Evolutionary conservation across 2,797 vertebrate genomes (phyloP).

Genomic region (Crocidura indochinensis): DNA sequence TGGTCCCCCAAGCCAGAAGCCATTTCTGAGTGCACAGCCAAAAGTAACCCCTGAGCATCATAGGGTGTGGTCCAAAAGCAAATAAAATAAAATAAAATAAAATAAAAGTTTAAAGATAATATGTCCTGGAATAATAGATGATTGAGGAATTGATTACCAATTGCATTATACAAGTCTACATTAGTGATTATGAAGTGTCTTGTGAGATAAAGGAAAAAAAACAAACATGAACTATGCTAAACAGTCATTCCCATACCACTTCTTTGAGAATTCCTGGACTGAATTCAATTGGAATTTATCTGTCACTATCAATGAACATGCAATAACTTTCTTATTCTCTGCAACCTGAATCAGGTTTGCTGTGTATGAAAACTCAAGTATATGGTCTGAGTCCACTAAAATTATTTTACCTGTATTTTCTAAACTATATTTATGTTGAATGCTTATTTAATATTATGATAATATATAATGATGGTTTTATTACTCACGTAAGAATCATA

Average conservation of each 20-base stretch:
- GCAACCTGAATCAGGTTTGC: neutral
- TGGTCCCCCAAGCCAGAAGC: too few species aligned
- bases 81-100: too few species aligned
- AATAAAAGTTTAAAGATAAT: neutral
- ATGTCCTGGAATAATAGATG: neutral
- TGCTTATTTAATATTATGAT: neutral
- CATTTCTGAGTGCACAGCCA: too few species aligned
- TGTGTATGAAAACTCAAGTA: neutral
- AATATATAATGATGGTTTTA: neutral
- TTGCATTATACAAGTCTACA: neutral
- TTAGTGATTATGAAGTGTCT: neutral
- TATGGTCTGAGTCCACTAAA: neutral
- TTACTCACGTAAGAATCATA: neutral
- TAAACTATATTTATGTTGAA: neutral
- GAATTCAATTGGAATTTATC: neutral
- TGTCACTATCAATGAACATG: neutral
- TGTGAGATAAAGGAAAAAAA: neutral
- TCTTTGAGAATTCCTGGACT: neutral
- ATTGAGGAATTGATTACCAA: neutral
- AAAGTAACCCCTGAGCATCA: too few species aligned
- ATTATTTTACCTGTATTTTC: neutral
- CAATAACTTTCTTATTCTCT: neutral
- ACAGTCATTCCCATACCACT: neutral
- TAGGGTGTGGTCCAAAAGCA: too few species aligned
- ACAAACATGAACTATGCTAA: neutral